These are phyloP conservation scores for Lithophane leautieri DNA, from an alignment of 2,888 invertebrate species.

Conservation along the genomic window DNA sequence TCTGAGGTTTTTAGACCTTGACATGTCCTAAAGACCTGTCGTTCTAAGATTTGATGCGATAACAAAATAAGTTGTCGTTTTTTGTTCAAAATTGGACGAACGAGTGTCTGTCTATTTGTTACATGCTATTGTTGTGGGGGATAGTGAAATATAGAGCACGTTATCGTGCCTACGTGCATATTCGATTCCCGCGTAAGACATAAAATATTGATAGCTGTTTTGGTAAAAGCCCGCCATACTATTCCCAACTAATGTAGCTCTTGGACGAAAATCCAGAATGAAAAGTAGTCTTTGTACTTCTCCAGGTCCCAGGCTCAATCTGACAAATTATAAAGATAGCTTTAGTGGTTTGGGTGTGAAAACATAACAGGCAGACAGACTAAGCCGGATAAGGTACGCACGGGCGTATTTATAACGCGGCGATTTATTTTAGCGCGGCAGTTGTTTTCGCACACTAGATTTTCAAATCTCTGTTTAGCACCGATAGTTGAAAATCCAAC, in stretches of 20 bases:
- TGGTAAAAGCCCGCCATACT: background rate
- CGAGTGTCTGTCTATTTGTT: background rate
- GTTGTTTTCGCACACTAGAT: too few relatives aligned
- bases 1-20: slow-evolving; percentile 31
- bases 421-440: too few relatives aligned
- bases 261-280: background rate
- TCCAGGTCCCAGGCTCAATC: too few relatives aligned
- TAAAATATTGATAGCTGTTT: background rate
- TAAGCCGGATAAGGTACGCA: too few relatives aligned
- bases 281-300: too few relatives aligned
- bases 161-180: background rate
- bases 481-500: too few relatives aligned
- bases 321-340: background rate
- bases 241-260: background rate
- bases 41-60: slow-evolving; percentile 25
- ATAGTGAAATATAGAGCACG: background rate
- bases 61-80: slow-evolving; percentile 5
- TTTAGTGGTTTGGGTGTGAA: too few relatives aligned
- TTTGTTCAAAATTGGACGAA: background rate
- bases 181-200: background rate
- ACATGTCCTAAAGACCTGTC: slow-evolving; percentile 22
- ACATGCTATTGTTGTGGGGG: background rate
- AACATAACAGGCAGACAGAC: too few relatives aligned
- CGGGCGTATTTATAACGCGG: too few relatives aligned
- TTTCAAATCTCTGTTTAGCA: too few relatives aligned